Conservation (phyloP, 2,113 vertebrate genomes). For the Notarius lentiginosus region DNA sequence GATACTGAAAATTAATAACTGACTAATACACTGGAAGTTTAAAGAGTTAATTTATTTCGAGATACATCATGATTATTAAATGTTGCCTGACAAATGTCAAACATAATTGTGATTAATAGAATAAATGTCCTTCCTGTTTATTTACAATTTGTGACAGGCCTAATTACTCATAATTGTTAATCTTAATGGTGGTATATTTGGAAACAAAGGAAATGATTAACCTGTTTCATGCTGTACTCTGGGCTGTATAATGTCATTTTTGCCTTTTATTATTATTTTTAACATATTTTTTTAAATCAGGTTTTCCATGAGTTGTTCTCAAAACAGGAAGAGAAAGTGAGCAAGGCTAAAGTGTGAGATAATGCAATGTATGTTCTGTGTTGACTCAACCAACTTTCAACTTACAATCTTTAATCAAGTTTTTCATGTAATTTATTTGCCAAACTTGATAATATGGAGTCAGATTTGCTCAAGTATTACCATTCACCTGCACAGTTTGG, state of each 20-base stretch:
- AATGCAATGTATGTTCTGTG: neutral
- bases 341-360: neutral
- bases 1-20: neutral
- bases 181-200: neutral
- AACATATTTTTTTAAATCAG: too few species aligned
- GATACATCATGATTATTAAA: neutral
- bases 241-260: neutral
- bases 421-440: neutral
- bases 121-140: neutral
- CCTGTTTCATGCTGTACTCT: neutral
- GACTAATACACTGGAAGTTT: neutral
- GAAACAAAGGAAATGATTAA: neutral
- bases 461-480: conserved; percentile 12
- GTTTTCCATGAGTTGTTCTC: neutral
- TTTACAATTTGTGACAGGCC: neutral
- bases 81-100: neutral
- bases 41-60: neutral
- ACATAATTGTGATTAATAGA: neutral
- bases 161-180: neutral
- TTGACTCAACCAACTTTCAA: neutral
- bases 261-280: too few species aligned
- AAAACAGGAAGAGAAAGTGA: neutral
- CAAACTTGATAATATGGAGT: neutral
- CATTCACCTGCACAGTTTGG: neutral
- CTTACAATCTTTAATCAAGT: neutral